These are phyloP conservation scores for Agrochola circellaris DNA, from an alignment of 2,888 invertebrate genomes.

Conservation along the genomic window DNA sequence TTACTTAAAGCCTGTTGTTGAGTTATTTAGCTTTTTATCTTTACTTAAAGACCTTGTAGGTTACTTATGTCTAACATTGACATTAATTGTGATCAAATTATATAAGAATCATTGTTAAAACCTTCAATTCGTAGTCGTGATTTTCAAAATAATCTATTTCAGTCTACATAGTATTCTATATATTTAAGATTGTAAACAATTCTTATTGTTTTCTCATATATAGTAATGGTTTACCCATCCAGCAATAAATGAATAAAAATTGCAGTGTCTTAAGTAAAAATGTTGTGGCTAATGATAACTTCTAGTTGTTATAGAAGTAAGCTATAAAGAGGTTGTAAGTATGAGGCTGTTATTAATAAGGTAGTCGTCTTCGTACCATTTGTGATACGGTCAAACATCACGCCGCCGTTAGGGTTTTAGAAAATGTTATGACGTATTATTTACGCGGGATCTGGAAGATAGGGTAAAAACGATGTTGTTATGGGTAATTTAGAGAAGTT, in stretches of 20 bases:
- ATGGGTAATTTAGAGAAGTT: conserved; percentile 3
- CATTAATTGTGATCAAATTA: conserved; percentile 65
- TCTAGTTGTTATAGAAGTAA: conserved; percentile 76
- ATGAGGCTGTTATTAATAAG: conserved; percentile 82
- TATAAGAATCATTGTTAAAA: conserved; percentile 43
- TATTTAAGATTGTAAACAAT: conserved; percentile 28
- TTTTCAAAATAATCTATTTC: conserved; percentile 21
- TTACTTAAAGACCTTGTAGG: conserved; percentile 46
- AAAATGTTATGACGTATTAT: conserved; percentile 43
- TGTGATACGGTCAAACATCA: conserved; percentile 41
- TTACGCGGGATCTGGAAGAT: conserved; percentile 25
- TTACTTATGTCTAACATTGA: conserved; percentile 37
- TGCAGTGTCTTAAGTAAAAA: conserved; percentile 84
- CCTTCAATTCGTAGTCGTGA: conserved; percentile 20
- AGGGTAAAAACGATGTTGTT: conserved; percentile 32
- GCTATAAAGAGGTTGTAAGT: conserved; percentile 81
- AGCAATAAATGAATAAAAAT: conserved; percentile 79
- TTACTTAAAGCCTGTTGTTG: conserved; percentile 56
- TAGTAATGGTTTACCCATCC: conserved; percentile 51
- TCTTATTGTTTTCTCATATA: conserved; percentile 32
- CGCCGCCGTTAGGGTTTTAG: conserved; percentile 7
- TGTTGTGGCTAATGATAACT: conserved; percentile 82
- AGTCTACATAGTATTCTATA: conserved; percentile 29
- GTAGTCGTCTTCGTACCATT: conserved; percentile 72
- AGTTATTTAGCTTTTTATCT: conserved; percentile 58